Evolutionary conservation across 1,140 invertebrate species (phyloP), one percentile per base, ranked within the genome.

Genomic region (Choristoneura fumiferana): DNA sequence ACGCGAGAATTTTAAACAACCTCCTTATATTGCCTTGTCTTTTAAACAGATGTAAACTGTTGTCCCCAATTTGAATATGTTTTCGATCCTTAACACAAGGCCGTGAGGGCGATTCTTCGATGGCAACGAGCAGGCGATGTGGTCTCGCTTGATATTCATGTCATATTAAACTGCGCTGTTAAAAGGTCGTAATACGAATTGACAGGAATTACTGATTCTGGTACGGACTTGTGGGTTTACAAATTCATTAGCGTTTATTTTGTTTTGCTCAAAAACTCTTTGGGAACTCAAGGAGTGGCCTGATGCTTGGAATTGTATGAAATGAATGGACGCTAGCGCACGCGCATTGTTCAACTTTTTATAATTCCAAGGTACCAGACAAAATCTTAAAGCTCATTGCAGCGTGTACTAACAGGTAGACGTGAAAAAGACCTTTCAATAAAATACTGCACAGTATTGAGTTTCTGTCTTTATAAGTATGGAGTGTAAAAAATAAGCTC

Each of bases 1-100:
- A 83, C 81, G 70, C 71, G 74, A 84, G 81, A 84, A 88, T 86
- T 84, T 84, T 84, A 85, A 86, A 88, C 81, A 88, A n/a, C 17
- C n/a, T 49, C 22, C 43, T 49, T 45, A 15, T 40, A 40, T 22
- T 12, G 17, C 15, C 17, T 18, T 45, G 40, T 45, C 22, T 29
- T 4, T 49, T 17, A 13, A n/a, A 29, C 8, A 45, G 40, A 10
- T 18, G 9, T 10, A 45, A 9, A 45, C 9, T 45, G 39, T 18
- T 17, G 40, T 45, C 15, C 22, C 40, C 2, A 45, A 45, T 45
- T 45, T 12, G 17, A 45, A 45, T 45, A 45, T 8, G 15, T 15
- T 6, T 29, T 13, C 14, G 15, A 9, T 45, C 15, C 40, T 45
- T 45, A 18, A 45, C 9, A 10, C 40, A 22, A 45, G 1, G 10